Conservation (phyloP, 2,888 invertebrate genomes). For the Acleris cristana region DNA sequence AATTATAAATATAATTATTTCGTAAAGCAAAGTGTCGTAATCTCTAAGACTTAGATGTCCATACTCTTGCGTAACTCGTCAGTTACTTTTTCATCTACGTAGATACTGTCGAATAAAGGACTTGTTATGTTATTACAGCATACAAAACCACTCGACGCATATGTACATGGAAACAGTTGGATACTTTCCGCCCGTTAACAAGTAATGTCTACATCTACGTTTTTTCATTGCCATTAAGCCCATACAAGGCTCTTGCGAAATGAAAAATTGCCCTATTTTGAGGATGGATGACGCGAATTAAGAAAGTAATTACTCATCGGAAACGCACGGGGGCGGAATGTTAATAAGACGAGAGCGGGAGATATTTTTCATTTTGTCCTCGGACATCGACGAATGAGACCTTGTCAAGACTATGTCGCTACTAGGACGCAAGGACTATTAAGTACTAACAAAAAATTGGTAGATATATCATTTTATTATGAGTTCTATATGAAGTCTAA, state of each 20-base stretch:
- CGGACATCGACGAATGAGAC: constrained; percentile 62
- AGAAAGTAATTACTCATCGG: constrained; percentile 84
- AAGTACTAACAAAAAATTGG: background rate
- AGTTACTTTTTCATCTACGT: too few relatives aligned
- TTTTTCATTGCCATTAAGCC: constrained; percentile 58
- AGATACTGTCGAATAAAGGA: too few relatives aligned
- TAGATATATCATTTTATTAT: too few relatives aligned
- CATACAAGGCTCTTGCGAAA: constrained; percentile 56
- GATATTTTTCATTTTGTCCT: constrained; percentile 76
- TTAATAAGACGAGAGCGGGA: constrained; percentile 76
- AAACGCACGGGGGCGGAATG: constrained; percentile 79
- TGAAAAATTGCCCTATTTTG: constrained; percentile 82
- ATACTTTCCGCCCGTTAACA: constrained; percentile 13
- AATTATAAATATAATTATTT: too few relatives aligned
- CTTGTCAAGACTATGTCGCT: constrained; percentile 1
- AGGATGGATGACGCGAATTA: constrained; percentile 84
- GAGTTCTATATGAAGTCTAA: background rate
- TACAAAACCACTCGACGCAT: too few relatives aligned
- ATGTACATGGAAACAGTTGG: background rate
- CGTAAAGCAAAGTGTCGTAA: too few relatives aligned
- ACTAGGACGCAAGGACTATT: background rate
- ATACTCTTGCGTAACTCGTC: too few relatives aligned
- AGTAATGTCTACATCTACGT: constrained; percentile 35
- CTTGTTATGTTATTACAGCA: too few relatives aligned
- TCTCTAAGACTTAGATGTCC: too few relatives aligned